A percentile compares a stretch with the other conserved stretches of the same genome.
Evolutionary conservation across 2,113 vertebrate species (phyloP).

Genomic region (Chelonoidis abingdonii): DNA sequence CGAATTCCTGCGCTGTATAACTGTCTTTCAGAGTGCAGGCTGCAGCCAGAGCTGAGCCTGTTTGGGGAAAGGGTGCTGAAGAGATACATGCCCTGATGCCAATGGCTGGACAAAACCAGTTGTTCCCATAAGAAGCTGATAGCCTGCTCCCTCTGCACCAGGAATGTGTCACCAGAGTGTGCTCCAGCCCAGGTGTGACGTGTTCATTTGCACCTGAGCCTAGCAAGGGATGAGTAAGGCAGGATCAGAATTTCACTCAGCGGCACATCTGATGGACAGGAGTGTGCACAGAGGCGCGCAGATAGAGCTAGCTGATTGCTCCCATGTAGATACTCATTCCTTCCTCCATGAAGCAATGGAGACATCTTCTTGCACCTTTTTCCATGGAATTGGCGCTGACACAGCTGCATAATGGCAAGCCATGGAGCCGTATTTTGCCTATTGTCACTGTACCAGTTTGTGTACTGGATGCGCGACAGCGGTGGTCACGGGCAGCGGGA

Average conservation of each 20-base stretch:
- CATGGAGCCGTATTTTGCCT: too few relatives aligned
- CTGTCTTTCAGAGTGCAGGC: background rate
- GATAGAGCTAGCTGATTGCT: background rate
- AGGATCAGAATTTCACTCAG: background rate
- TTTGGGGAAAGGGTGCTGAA: background rate
- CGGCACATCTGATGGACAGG: background rate
- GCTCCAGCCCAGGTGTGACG: background rate
- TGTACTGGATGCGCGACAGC: too few relatives aligned
- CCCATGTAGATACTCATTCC: too few relatives aligned
- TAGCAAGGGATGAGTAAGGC: background rate
- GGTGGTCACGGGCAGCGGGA: too few relatives aligned
- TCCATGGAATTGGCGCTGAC: too few relatives aligned
- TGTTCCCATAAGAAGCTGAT: background rate
- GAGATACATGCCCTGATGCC: background rate
- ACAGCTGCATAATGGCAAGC: too few relatives aligned
- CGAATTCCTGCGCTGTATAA: fast-evolving
- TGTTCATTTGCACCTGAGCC: background rate
- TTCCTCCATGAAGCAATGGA: too few relatives aligned
- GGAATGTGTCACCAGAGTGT: background rate
- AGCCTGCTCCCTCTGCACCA: background rate
- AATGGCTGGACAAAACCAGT: fast-evolving
- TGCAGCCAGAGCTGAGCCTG: background rate
- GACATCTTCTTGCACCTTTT: too few relatives aligned
- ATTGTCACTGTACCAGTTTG: too few relatives aligned
- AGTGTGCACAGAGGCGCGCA: background rate